Conservation (phyloP, 2,888 invertebrate species). For the Rhagonycha fulva region DNA sequence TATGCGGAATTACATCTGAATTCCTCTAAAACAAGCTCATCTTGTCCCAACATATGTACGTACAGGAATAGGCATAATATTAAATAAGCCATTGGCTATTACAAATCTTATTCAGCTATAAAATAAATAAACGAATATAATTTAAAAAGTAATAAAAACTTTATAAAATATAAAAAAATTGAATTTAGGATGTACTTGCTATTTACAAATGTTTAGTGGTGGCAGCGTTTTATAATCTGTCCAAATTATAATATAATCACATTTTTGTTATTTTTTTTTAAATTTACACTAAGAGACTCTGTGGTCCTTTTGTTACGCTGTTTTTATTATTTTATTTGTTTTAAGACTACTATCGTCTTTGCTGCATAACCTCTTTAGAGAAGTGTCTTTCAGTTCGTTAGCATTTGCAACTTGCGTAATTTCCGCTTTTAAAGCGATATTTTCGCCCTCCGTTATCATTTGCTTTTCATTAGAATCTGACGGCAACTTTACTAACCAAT, state of each 20-base stretch:
- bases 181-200: neutral
- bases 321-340: slow-evolving; percentile 32
- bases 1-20: neutral
- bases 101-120: neutral
- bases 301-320: slow-evolving; percentile 10
- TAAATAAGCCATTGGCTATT: neutral
- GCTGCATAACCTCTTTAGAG: slow-evolving; percentile 31
- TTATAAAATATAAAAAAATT: neutral
- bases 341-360: slow-evolving; percentile 26
- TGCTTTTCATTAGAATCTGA: neutral
- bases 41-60: neutral
- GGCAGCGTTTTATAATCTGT: slow-evolving; percentile 17
- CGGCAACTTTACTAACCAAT: slow-evolving; percentile 43
- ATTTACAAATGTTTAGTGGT: slow-evolving; percentile 5
- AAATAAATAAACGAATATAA: neutral
- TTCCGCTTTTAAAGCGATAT: slow-evolving; percentile 22
- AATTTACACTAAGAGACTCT: neutral
- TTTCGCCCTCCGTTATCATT: slow-evolving; percentile 1
- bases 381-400: slow-evolving; percentile 14
- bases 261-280: slow-evolving; percentile 11
- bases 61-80: neutral
- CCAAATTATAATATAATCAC: slow-evolving; percentile 21
- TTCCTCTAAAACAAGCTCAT: neutral
- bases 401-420: slow-evolving; percentile 8
- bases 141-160: neutral